These are phyloP conservation scores for Clanis bilineata DNA, from an alignment of 2,888 invertebrate genomes.

Conservation along the genomic window DNA sequence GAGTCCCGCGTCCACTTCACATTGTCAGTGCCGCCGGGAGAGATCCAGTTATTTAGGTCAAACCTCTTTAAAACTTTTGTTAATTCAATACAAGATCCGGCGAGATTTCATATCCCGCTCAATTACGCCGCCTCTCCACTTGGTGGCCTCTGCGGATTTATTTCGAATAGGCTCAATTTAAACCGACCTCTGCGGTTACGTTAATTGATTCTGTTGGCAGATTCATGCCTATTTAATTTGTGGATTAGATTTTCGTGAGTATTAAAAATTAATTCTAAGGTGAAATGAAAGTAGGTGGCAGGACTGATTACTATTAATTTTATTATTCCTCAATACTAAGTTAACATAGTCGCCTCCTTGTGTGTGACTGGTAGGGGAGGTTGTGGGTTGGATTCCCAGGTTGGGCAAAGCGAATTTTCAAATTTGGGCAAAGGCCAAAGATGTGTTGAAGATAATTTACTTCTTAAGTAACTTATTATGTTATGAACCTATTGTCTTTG, in stretches of 20 bases:
- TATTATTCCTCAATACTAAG: too few species aligned
- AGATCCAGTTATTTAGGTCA: conserved; percentile 4
- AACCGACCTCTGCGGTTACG: background rate
- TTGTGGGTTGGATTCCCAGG: too few species aligned
- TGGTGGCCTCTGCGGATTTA: background rate
- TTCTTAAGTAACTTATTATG: too few species aligned
- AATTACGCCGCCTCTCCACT: background rate
- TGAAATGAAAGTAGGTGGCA: too few species aligned
- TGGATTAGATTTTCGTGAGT: background rate
- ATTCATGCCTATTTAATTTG: background rate
- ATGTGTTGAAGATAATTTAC: too few species aligned
- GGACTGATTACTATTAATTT: too few species aligned
- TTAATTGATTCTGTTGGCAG: background rate
- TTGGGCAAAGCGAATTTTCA: too few species aligned
- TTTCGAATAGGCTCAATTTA: background rate
- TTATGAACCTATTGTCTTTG: too few species aligned
- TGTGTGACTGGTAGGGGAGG: too few species aligned
- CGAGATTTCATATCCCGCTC: conserved; percentile 6
- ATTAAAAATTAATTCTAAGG: too few species aligned
- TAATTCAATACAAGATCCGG: conserved; percentile 7
- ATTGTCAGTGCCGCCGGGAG: background rate
- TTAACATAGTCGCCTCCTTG: too few species aligned
- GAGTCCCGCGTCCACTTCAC: conserved; percentile 1
- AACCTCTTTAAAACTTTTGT: background rate
- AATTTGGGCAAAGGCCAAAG: too few species aligned